Conservation (phyloP, 92 coral and sea anemone genomes). For the Actinernus sp. region DNA sequence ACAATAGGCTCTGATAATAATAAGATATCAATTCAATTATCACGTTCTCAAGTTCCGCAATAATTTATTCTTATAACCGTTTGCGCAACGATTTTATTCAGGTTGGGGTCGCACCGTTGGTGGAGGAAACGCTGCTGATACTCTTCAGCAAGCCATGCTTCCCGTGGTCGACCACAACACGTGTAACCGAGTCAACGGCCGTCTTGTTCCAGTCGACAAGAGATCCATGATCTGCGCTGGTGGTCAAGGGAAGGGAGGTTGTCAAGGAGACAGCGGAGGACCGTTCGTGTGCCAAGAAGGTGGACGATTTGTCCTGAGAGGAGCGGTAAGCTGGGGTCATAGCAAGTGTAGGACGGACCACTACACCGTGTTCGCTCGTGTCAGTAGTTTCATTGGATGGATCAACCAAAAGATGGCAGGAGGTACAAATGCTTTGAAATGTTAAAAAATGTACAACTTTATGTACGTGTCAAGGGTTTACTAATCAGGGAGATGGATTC, state of each 20-base stretch:
- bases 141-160: conserved; percentile 51
- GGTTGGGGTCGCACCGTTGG: no score
- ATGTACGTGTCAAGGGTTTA: no score
- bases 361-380: conserved; percentile 73
- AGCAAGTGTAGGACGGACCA: conserved; percentile 59
- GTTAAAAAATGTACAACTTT: no score
- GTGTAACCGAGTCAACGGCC: conserved; percentile 34
- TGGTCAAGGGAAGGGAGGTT: conserved; percentile 48
- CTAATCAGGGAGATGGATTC: no score
- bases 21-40: no score
- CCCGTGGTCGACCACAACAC: conserved; percentile 36
- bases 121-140: conserved; percentile 43
- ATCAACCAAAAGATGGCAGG: conserved; percentile 55
- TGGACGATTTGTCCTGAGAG: conserved; percentile 55
- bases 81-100: neutral
- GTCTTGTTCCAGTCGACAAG: conserved; percentile 53
- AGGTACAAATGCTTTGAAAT: no score
- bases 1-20: no score
- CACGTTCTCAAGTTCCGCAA: no score
- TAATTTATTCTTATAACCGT: neutral
- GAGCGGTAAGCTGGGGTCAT: conserved; percentile 77
- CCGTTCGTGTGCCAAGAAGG: conserved; percentile 74
- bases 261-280: conserved; percentile 82
- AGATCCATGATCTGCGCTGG: no score
- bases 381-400: conserved; percentile 61